Evolutionary conservation across 2,888 invertebrate genomes (phyloP).

Genomic region (Nymphalis c-album): DNA sequence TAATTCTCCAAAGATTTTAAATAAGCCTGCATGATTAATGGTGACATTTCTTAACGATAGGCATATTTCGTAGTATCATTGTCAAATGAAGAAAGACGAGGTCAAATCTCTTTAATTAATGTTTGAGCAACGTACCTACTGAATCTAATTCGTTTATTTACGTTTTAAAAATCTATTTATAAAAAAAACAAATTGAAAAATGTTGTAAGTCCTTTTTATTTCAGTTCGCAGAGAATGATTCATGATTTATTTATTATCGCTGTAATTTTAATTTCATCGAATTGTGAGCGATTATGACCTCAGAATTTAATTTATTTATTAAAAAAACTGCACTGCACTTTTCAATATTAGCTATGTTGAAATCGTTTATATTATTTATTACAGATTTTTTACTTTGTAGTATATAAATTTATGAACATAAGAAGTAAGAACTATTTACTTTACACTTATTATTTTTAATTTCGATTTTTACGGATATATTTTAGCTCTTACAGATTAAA

Average conservation of each 20-base stretch:
- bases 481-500: neutral
- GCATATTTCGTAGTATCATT: conserved; percentile 36
- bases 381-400: no score
- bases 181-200: conserved; percentile 21
- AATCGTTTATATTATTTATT: no score
- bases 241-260: no score
- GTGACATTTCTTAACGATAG: neutral
- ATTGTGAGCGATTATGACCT: no score
- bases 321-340: no score
- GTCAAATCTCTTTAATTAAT: conserved; percentile 35
- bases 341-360: no score
- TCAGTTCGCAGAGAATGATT: conserved; percentile 2
- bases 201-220: conserved; percentile 6
- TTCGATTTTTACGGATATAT: neutral
- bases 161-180: conserved; percentile 1
- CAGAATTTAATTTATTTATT: no score
- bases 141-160: conserved; percentile 26
- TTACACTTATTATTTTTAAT: no score
- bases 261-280: no score
- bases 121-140: conserved; percentile 34
- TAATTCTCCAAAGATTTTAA: neutral
- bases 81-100: conserved; percentile 38
- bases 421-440: no score
- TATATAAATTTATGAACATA: no score
- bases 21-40: no score